phyloP scores from a whole-genome alignment of 2,797 vertebrate species.

The Pangasius mekongensis region DNA sequence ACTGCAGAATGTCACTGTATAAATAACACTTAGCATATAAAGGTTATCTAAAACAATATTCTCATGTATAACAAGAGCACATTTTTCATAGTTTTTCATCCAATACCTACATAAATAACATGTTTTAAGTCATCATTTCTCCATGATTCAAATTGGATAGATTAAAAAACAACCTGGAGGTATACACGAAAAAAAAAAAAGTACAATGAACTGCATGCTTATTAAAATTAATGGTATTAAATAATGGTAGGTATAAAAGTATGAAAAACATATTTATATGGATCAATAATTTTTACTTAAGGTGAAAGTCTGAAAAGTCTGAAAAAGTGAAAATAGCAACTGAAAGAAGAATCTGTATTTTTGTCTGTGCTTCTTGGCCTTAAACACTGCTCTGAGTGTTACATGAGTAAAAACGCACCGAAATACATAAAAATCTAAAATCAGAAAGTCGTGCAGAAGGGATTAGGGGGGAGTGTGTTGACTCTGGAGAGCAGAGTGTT shows the following conservation, averaged over 20 bases:
- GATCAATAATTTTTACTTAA: neutral
- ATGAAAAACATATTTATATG: neutral
- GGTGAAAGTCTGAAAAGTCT: neutral
- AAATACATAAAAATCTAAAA: neutral
- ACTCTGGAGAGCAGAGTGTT: slow-evolving; percentile 34
- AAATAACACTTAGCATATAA: neutral
- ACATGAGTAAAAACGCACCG: neutral
- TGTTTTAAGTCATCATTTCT: neutral
- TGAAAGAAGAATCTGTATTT: neutral
- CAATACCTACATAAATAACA: neutral
- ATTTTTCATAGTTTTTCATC: neutral
- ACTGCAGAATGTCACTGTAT: neutral
- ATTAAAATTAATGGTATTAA: neutral
- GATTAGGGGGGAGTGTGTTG: slow-evolving; percentile 20
- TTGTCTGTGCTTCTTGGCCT: neutral
- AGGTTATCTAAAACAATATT: neutral
- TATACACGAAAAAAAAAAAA: neutral
- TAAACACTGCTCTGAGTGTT: neutral
- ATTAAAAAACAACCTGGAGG: neutral
- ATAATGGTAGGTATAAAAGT: neutral
- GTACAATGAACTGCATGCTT: neutral
- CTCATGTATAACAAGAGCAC: neutral
- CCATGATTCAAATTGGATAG: neutral
- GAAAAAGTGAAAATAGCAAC: neutral
- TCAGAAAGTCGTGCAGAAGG: neutral